Evolutionary conservation across 2,113 vertebrate species (phyloP).

Genomic region (Phasianus colchicus): DNA sequence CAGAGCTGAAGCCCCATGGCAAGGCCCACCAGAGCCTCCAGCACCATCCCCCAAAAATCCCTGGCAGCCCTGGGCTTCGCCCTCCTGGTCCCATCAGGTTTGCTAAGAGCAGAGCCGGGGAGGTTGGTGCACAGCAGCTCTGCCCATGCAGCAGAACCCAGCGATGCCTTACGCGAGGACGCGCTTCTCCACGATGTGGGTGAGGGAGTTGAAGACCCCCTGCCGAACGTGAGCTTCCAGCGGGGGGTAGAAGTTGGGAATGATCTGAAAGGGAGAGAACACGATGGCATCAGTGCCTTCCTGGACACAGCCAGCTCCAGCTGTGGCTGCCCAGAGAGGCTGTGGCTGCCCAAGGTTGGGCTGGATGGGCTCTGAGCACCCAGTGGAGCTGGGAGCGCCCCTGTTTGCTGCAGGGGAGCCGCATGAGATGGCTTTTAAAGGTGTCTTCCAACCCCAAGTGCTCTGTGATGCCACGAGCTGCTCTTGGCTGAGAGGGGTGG

Average conservation of each 20-base stretch:
- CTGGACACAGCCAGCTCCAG: background rate
- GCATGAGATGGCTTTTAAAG: background rate
- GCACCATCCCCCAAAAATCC: background rate
- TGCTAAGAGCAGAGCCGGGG: rapidly evolving
- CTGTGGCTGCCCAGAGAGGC: too few species aligned
- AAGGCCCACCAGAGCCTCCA: too few species aligned
- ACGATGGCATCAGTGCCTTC: background rate
- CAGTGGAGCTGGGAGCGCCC: too few species aligned
- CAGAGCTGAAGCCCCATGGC: background rate
- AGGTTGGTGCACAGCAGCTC: rapidly evolving
- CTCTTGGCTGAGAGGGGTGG: background rate
- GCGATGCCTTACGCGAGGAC: constrained; percentile 90
- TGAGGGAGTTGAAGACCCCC: constrained; percentile 95
- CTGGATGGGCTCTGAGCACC: background rate
- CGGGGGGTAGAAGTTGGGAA: constrained; percentile 93
- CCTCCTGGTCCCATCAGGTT: background rate
- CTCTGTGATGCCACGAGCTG: background rate
- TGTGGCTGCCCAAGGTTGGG: too few species aligned
- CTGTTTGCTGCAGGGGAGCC: background rate
- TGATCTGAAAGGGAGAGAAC: constrained; percentile 84
- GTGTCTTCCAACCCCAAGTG: background rate
- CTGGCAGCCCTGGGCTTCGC: background rate
- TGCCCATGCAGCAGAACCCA: rapidly evolving
- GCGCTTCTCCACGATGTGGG: constrained; percentile 97
- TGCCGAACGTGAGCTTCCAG: constrained; percentile 92